phyloP scores from a whole-genome alignment of 2,888 invertebrate genomes.

The Tryphoninae sp. region DNA sequence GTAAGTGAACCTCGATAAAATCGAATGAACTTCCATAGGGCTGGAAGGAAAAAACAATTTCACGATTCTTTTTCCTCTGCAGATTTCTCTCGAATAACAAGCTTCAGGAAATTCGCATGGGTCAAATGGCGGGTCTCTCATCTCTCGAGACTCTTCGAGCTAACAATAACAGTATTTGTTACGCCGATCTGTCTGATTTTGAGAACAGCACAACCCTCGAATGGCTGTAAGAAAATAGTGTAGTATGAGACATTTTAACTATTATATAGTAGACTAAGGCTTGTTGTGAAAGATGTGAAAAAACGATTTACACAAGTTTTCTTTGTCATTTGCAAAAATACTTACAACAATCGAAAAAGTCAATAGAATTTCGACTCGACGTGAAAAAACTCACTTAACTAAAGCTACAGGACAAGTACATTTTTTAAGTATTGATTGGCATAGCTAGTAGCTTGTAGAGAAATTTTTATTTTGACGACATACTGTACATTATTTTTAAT shows the following conservation, averaged over 20 bases:
- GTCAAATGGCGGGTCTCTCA: conserved; percentile 80
- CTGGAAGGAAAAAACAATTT: background rate
- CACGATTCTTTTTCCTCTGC: conserved; percentile 38
- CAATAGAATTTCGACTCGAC: too few species aligned
- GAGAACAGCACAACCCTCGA: conserved; percentile 78
- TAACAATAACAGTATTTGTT: conserved; percentile 81
- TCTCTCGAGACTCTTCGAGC: conserved; percentile 82
- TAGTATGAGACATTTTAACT: conserved; percentile 4
- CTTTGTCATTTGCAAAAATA: too few species aligned
- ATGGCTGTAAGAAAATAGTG: conserved; percentile 78
- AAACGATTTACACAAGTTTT: background rate
- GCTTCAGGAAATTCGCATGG: conserved; percentile 77
- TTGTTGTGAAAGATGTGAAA: background rate
- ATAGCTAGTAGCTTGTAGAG: too few species aligned
- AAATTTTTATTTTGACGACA: too few species aligned
- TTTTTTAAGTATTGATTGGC: too few species aligned
- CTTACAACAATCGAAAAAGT: too few species aligned
- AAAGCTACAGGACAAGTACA: too few species aligned
- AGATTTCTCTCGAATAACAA: conserved; percentile 78
- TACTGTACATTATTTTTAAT: background rate
- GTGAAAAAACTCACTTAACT: too few species aligned
- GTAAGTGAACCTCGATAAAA: conserved; percentile 78
- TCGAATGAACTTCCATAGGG: background rate
- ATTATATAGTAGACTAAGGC: background rate
- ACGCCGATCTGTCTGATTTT: conserved; percentile 81